Conservation (phyloP, 2,888 invertebrate species). For the Gymnocheta viridis region DNA sequence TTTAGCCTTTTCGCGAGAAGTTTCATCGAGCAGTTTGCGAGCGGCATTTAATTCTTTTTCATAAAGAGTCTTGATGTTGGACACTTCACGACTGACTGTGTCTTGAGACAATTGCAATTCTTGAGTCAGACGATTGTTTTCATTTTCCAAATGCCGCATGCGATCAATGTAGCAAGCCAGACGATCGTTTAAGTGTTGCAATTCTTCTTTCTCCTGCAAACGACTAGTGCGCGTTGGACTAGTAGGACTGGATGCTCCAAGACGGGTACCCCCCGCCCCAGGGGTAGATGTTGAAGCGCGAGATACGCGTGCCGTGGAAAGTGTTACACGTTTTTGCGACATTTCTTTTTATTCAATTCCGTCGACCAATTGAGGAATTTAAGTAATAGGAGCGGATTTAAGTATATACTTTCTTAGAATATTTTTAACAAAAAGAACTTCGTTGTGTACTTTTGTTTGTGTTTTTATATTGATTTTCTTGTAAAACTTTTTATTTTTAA, state of each 20-base stretch:
- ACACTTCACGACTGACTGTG: conserved; percentile 92
- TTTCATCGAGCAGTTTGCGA: conserved; percentile 94
- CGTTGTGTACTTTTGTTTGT: conserved; percentile 6
- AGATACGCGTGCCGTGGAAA: conserved; percentile 77
- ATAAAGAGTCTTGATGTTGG: conserved; percentile 94
- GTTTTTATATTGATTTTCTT: conserved; percentile 33
- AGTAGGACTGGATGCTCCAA: conserved; percentile 84
- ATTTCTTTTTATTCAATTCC: conserved; percentile 70
- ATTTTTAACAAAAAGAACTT: conserved; percentile 27
- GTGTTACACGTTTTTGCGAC: conserved; percentile 78
- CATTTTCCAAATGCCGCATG: conserved; percentile 94
- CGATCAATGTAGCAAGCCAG: conserved; percentile 97
- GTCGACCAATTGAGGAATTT: neutral
- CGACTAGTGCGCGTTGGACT: conserved; percentile 95
- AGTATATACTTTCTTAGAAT: conserved; percentile 32
- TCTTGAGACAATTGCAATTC: conserved; percentile 93
- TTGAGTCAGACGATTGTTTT: conserved; percentile 92
- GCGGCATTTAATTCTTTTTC: conserved; percentile 96
- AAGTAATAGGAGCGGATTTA: conserved; percentile 34
- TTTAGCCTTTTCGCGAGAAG: conserved; percentile 95
- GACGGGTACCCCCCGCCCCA: conserved; percentile 73
- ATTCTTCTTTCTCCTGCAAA: conserved; percentile 95
- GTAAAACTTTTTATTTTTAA: neutral
- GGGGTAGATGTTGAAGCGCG: conserved; percentile 79
- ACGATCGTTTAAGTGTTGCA: conserved; percentile 97